These are phyloP conservation scores for Decapterus maruadsi DNA, from an alignment of 2,797 vertebrate species.

Conservation along the genomic window DNA sequence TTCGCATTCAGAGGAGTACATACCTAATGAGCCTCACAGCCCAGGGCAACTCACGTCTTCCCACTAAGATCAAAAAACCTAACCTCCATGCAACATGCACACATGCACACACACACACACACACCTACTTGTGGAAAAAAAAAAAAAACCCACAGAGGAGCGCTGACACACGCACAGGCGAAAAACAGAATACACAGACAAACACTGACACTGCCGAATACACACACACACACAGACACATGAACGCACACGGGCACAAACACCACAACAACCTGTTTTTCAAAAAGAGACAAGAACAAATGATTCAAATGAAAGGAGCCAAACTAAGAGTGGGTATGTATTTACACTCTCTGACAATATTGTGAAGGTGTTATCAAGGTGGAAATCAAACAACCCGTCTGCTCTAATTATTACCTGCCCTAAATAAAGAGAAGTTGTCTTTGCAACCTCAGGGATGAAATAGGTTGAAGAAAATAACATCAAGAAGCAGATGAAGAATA, in stretches of 20 bases:
- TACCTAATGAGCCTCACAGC: conserved; percentile 87
- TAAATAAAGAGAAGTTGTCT: conserved; percentile 83
- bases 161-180: conserved; percentile 34
- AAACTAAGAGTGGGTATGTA: conserved; percentile 76
- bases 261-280: conserved; percentile 79
- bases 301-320: conserved; percentile 81
- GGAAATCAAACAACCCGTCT: conserved; percentile 83
- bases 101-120: conserved; percentile 58
- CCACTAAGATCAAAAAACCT: conserved; percentile 84
- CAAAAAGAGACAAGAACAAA: conserved; percentile 82
- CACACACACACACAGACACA: conserved; percentile 55
- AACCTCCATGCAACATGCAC: conserved; percentile 67
- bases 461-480: conserved; percentile 79
- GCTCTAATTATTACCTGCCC: conserved; percentile 83
- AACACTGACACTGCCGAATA: conserved; percentile 21
- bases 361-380: conserved; percentile 84
- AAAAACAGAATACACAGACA: conserved; percentile 49
- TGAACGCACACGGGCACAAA: conserved; percentile 49
- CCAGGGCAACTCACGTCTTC: conserved; percentile 84
- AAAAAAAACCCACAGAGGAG: conserved; percentile 41
- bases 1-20: conserved; percentile 86
- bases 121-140: conserved; percentile 45
- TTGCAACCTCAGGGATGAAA: conserved; percentile 76
- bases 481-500: conserved; percentile 74
- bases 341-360: conserved; percentile 83